These are phyloP conservation scores for Drosophila fulvimacula DNA, from an alignment of 2,888 invertebrate genomes.

Conservation along the genomic window DNA sequence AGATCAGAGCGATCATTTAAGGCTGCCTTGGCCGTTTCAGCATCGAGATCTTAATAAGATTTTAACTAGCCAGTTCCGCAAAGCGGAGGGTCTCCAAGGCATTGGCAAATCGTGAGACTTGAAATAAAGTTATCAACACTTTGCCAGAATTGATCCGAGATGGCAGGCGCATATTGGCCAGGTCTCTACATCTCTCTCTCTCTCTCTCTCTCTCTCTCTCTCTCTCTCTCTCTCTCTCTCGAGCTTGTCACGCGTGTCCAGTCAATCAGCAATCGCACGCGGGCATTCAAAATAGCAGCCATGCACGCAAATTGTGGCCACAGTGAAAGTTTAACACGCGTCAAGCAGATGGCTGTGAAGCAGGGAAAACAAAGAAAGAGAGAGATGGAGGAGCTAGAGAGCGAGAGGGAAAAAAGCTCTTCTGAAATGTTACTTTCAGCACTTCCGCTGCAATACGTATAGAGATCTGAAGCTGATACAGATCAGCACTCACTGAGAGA, in stretches of 20 bases:
- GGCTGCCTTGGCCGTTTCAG: neutral
- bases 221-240: neutral
- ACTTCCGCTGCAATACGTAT: neutral
- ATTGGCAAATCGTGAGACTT: constrained; percentile 7
- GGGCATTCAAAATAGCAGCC: constrained; percentile 68
- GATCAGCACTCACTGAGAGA: too few relatives aligned
- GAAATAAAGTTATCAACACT: constrained; percentile 76
- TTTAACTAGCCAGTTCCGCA: constrained; percentile 63
- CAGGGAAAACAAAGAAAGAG: neutral
- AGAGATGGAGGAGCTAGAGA: neutral
- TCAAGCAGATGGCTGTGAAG: constrained; percentile 28
- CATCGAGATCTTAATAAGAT: constrained; percentile 44
- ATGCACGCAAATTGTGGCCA: constrained; percentile 61
- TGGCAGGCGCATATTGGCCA: constrained; percentile 26
- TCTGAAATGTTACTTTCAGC: constrained; percentile 2
- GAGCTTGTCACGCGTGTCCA: constrained; percentile 65
- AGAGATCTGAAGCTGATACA: neutral
- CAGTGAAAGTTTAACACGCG: constrained; percentile 63
- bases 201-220: neutral
- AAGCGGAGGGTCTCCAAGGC: neutral
- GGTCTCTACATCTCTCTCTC: constrained; percentile 7
- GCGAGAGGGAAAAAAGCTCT: neutral
- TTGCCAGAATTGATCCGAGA: constrained; percentile 42
- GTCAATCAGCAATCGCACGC: constrained; percentile 48
- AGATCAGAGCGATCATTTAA: constrained; percentile 1